Evolutionary conservation across 1,140 invertebrate genomes (phyloP), one percentile per base, ranked within the genome.

Genomic region (Helicoverpa zea): DNA sequence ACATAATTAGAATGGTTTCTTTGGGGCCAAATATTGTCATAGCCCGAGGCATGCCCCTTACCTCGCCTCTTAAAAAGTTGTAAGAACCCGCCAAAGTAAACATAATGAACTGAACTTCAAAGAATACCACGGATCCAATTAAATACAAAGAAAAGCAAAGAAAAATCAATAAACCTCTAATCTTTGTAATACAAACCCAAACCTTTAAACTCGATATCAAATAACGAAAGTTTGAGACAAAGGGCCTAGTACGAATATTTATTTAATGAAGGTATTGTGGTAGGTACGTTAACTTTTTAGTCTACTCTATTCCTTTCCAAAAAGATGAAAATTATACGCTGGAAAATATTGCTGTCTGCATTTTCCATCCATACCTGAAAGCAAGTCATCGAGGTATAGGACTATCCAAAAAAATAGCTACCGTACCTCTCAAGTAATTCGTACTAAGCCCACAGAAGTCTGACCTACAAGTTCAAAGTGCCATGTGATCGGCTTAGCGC

Each of bases 401-500:
- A 1, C 5, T 43, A 43, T 3, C 9, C 0, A 43, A 43, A 35
- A 9, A 9, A 43, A 43, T 35, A 3, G 5, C 35, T 7, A 1
- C 35, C 1, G 35, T 43, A 43, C 5, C 35, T 43, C 2, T 43
- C 5, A 43, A 43, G 35, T 9, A 9, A 7, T 43, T 43, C 35
- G 35, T 43, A 43, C 35, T 43, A 43, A 9, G 35, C 35, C 5
- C 35, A 43, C 35, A 43, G 35, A 23, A 58, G 10, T 59, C 18
- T 13, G 18, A 59, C 9, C 56, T 23, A 59, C 3, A 23, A 59
- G 10, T 29, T 63, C 43, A 63, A 18, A 58, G 78, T 72, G 79
- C 30, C 11, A 77, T 79, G 81, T 81, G 79, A 82, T 82, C 81
- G 82, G 68, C 77, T 90, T 94, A 94, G 77, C 93, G 93, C 84